Evolutionary conservation across 2,797 vertebrate genomes (phyloP).

Genomic region (Salmo trutta): DNA sequence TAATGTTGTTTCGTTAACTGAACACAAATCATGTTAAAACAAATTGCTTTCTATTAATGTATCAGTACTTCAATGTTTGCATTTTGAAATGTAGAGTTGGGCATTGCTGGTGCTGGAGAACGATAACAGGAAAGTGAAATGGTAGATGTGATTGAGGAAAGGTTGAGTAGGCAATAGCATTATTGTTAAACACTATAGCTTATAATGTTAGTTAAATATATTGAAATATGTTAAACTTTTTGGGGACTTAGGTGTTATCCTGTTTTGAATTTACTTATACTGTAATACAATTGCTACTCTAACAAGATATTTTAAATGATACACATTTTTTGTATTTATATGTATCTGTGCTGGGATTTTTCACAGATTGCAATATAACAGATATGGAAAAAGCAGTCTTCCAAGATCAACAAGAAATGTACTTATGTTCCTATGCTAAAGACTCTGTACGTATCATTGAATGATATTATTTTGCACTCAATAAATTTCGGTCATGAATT

Average conservation of each 20-base stretch:
- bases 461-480: constrained; percentile 60
- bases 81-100: constrained; percentile 11
- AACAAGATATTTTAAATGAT: constrained; percentile 40
- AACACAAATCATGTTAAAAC: neutral
- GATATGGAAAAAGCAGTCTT: neutral
- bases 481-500: constrained; percentile 61
- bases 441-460: constrained; percentile 31
- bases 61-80: constrained; percentile 7
- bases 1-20: neutral
- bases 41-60: neutral
- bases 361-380: constrained; percentile 37
- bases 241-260: constrained; percentile 3
- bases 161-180: constrained; percentile 2
- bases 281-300: constrained; percentile 42
- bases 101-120: neutral
- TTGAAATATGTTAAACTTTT: constrained; percentile 5
- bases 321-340: constrained; percentile 61
- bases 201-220: constrained; percentile 20
- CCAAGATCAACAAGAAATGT: constrained; percentile 23
- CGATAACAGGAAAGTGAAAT: neutral
- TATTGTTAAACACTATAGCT: constrained; percentile 19
- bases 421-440: constrained; percentile 40
- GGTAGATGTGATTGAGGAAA: constrained; percentile 10
- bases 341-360: constrained; percentile 73
- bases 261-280: constrained; percentile 23